Base-by-base conservation (phyloP, 2,113 vertebrate genomes). In the Tyrannus savana region DNA sequence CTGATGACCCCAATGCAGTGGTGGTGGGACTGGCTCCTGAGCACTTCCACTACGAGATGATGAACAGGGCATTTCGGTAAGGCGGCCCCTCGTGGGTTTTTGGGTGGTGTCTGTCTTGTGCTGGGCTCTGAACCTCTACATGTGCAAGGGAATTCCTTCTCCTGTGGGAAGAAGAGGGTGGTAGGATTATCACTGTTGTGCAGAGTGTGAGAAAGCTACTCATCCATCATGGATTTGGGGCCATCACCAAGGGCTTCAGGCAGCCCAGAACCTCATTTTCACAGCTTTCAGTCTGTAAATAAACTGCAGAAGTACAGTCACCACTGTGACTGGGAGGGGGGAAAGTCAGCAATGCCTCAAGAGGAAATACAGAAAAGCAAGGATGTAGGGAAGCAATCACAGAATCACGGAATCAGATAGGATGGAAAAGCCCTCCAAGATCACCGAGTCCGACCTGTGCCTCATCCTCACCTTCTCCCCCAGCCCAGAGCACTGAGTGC, bases 21-120 rank as follows among this genome's bases (percentile, higher is more conserved):
- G 98, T 99, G 71, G 77, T 99, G 19, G 99, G 99, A 86, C 97
- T 99, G 91, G 98, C 99, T 87, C 99, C 99, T 16, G 98, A 99
- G 66, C 98, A 98, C 90, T 99, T 99, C 93, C 98, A 99, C 98
- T 99, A 99, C 49, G 97, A 99, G 93, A 98, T 96, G 90, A 98
- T 99, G 96, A 99, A 99, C 97, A 97, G 95, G 91, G 99, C 99
- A 7, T 99, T 99, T 94, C 98, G 98, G 99, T 99, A 96, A 98
- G 96, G 84, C 33, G 33, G 14, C 31, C 31, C 22, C 52, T 73
- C 0, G 0, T 23, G 37, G 53, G 23, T 19, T 56, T 18, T 9
- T 22, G 35, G 13, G 5, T 3, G 12, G 22, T n/a, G 37, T 7
- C 23, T 75, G 21, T 13, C 28, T 10, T 12, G 6, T 81, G 35